phyloP scores from a whole-genome alignment of 1,140 invertebrate species.

The Thrips palmi region DNA sequence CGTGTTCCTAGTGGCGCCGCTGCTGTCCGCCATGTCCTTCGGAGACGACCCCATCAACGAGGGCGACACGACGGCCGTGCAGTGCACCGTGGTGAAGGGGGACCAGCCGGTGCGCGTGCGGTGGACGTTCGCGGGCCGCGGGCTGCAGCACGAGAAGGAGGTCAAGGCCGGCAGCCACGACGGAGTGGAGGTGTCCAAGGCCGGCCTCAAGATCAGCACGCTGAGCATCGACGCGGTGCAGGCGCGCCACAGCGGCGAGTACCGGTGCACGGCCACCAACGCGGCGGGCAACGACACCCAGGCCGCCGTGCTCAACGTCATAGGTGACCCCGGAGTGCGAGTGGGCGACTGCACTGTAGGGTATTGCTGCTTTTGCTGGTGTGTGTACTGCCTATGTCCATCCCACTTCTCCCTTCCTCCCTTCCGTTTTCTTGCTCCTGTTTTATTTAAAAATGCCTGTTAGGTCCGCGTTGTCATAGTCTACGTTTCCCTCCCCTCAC shows the following conservation, averaged over 20 bases:
- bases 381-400: not conserved
- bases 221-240: conserved; percentile 23
- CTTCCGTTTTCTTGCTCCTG: not conserved
- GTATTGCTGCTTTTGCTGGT: not conserved
- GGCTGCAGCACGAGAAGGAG: no score
- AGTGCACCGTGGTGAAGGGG: conserved; percentile 39
- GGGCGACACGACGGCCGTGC: conserved; percentile 40
- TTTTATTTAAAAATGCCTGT: not conserved
- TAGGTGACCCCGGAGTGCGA: no score
- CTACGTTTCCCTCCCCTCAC: not conserved
- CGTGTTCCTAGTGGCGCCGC: no score
- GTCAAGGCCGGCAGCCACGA: no score
- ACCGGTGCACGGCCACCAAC: conserved; percentile 56
- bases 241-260: conserved; percentile 51
- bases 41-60: conserved; percentile 28
- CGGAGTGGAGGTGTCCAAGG: conserved; percentile 40
- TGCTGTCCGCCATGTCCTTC: no score
- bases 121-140: conserved; percentile 4
- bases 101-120: conserved; percentile 29
- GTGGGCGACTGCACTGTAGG: no score
- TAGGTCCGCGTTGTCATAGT: not conserved
- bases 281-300: no score
- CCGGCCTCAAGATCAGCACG: conserved; percentile 43
- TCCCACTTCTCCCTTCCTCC: conserved; percentile 8
- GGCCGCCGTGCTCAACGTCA: no score